Percentiles rank a stretch among this genome's conserved stretches.
phyloP scores from a whole-genome alignment of 1,140 invertebrate species.

The Cherax quadricarinatus region DNA sequence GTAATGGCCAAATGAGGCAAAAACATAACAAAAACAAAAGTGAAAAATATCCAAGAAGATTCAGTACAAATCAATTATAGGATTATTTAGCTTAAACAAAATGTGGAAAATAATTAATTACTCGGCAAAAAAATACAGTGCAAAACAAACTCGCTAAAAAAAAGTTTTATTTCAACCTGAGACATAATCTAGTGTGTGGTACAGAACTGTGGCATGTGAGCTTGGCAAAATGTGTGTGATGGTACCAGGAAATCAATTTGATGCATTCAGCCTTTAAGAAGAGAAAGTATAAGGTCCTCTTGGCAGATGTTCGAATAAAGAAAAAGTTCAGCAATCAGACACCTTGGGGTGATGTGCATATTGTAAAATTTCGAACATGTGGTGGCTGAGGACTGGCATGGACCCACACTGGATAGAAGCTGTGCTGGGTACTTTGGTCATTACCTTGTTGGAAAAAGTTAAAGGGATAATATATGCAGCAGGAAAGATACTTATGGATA shows the following conservation, averaged over 20 bases:
- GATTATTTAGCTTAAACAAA: too few relatives aligned
- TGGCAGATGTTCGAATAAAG: conserved; percentile 51
- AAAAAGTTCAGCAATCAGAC: neutral
- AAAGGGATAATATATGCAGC: neutral
- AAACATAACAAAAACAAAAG: conserved; percentile 18
- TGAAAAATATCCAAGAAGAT: neutral
- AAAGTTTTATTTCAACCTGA: neutral
- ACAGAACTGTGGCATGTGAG: neutral
- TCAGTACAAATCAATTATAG: neutral
- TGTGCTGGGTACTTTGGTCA: neutral
- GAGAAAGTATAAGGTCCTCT: conserved; percentile 20
- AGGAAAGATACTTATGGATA: neutral
- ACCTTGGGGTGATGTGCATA: neutral
- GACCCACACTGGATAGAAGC: neutral
- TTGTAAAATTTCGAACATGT: conserved; percentile 40
- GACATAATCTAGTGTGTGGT: conserved; percentile 50
- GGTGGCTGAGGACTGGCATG: conserved; percentile 34
- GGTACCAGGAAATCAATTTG: conserved; percentile 45
- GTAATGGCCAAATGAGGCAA: conserved; percentile 37
- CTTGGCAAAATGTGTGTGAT: conserved; percentile 32
- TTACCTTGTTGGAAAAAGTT: neutral
- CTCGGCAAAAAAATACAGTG: neutral
- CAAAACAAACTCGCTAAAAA: too few relatives aligned
- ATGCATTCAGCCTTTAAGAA: conserved; percentile 40
- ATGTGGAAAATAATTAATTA: neutral